Evolutionary conservation across 2,888 invertebrate genomes (phyloP).

Genomic region (Ochropacha duplaris): DNA sequence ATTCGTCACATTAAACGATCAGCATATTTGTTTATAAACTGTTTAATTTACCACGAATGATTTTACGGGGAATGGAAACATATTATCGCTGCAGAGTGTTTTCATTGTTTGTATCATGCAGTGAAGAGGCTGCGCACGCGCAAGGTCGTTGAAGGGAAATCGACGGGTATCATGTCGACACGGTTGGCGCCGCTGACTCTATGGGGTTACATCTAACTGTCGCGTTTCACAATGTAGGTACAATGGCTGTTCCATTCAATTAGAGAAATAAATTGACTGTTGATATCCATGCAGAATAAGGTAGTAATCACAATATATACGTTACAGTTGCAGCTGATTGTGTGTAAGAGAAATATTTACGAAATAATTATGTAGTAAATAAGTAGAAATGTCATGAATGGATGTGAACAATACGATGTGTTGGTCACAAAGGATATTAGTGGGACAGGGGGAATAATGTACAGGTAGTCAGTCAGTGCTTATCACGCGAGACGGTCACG

Average conservation of each 20-base stretch:
- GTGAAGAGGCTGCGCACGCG: slow-evolving; percentile 52
- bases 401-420: slow-evolving; percentile 48
- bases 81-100: slow-evolving; percentile 42
- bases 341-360: not conserved
- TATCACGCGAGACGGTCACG: slow-evolving; percentile 72
- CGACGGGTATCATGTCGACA: slow-evolving; percentile 67
- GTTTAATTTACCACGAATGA: slow-evolving; percentile 28
- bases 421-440: slow-evolving; percentile 60
- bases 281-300: not conserved
- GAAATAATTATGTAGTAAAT: not conserved
- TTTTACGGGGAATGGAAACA: slow-evolving; percentile 25
- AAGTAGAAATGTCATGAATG: slow-evolving; percentile 30
- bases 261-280: slow-evolving; percentile 35
- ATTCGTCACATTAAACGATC: slow-evolving; percentile 37
- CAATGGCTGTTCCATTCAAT: slow-evolving; percentile 51
- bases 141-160: slow-evolving; percentile 81
- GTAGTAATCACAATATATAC: not conserved
- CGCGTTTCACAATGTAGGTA: slow-evolving; percentile 56
- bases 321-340: not conserved
- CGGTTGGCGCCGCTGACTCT: slow-evolving; percentile 51
- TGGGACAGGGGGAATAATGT: slow-evolving; percentile 55
- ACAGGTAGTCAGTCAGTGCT: slow-evolving; percentile 44
- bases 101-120: slow-evolving; percentile 54
- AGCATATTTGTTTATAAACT: slow-evolving; percentile 28
- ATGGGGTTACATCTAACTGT: slow-evolving; percentile 64